These are phyloP conservation scores for Pleuronectes platessa DNA, from an alignment of 2,113 vertebrate genomes.

Conservation along the genomic window DNA sequence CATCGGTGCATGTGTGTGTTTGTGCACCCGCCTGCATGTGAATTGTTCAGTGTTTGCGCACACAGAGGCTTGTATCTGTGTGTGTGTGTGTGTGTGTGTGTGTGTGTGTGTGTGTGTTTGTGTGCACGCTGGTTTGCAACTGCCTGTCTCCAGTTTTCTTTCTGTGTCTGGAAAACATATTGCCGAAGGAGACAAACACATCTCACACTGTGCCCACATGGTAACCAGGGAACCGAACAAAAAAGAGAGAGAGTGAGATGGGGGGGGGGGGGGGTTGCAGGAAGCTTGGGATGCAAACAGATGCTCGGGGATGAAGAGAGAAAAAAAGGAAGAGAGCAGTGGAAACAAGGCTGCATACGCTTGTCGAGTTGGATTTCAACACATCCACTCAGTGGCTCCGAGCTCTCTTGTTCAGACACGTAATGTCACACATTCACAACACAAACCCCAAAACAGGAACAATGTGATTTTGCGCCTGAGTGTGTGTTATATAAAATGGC, in stretches of 20 bases:
- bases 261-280: conserved; percentile 13
- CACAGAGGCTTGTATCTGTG: background rate
- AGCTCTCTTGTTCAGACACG: conserved; percentile 25
- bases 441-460: background rate
- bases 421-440: conserved; percentile 26
- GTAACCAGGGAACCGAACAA: conserved; percentile 60
- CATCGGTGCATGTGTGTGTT: background rate
- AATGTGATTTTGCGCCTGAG: background rate
- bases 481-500: background rate
- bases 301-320: conserved; percentile 52
- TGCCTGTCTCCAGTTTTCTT: conserved; percentile 13
- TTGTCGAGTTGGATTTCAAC: conserved; percentile 13
- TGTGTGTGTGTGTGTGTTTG: background rate
- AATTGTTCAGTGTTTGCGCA: background rate
- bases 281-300: conserved; percentile 52
- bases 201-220: conserved; percentile 61
- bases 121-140: background rate
- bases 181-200: conserved; percentile 56
- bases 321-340: conserved; percentile 23
- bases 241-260: background rate
- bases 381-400: background rate
- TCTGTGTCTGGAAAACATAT: conserved; percentile 42
- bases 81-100: background rate
- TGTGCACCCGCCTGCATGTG: background rate
- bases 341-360: conserved; percentile 46